Percentiles rank a stretch among this genome's conserved stretches.
These are phyloP conservation scores for Ceyx margarethae DNA, from an alignment of 2,113 vertebrate species.

Conservation along the genomic window DNA sequence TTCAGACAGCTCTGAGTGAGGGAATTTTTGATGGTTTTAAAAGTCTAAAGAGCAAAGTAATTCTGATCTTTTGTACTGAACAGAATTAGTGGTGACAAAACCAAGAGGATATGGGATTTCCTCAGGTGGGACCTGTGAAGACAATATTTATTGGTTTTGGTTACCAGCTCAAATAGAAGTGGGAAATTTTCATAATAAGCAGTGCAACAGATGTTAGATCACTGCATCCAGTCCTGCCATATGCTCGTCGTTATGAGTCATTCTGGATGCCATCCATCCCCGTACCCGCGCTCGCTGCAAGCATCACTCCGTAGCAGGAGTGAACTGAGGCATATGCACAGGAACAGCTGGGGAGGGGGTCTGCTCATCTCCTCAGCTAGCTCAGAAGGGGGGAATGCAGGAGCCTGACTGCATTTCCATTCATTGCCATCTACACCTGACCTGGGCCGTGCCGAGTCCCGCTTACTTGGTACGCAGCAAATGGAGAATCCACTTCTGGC, in stretches of 20 bases:
- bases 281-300: conserved; percentile 3
- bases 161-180: conserved; percentile 19
- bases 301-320: conserved; percentile 22
- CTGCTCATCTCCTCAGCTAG: not conserved
- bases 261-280: conserved; percentile 57
- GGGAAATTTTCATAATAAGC: conserved; percentile 45
- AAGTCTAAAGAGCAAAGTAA: not conserved
- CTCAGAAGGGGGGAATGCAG: not conserved
- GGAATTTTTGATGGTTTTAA: not conserved
- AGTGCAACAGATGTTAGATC: conserved; percentile 60
- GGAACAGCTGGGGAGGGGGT: not conserved
- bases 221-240: conserved; percentile 29
- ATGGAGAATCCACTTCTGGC: not conserved
- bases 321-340: not conserved
- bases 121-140: conserved; percentile 12
- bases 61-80: not conserved
- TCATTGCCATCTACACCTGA: not conserved
- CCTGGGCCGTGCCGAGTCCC: not conserved
- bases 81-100: not conserved
- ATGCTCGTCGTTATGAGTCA: conserved; percentile 64
- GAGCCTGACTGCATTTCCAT: not conserved
- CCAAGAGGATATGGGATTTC: not conserved
- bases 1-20: not conserved
- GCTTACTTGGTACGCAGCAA: not conserved
- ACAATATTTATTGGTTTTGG: conserved; percentile 3